Conservation (phyloP, 1,140 invertebrate species). For the Marisa cornuarietis region DNA sequence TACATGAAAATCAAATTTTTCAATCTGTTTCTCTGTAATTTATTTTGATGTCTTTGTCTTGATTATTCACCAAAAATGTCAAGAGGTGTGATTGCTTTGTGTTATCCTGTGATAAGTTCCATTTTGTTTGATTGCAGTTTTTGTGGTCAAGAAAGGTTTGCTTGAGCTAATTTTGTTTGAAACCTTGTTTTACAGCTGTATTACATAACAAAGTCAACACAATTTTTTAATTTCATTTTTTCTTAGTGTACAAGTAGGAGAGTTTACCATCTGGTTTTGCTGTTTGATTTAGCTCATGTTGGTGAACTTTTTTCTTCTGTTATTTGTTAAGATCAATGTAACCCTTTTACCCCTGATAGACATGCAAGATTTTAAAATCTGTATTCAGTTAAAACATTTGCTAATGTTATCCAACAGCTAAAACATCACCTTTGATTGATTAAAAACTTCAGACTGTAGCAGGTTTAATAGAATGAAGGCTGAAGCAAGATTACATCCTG, state of each 20-base stretch:
- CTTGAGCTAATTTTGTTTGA: background rate
- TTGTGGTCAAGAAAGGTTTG: background rate
- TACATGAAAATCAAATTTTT: background rate
- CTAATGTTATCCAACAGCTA: too few relatives aligned
- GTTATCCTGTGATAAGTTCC: background rate
- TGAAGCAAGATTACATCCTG: too few relatives aligned
- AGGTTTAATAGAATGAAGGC: too few relatives aligned
- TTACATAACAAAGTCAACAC: background rate
- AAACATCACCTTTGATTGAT: too few relatives aligned
- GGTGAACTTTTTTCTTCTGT: too few relatives aligned
- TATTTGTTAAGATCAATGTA: too few relatives aligned
- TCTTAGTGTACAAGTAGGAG: background rate
- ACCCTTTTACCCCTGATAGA: too few relatives aligned
- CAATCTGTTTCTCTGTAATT: background rate
- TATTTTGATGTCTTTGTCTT: background rate
- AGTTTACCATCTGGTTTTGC: background rate
- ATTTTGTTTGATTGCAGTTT: background rate
- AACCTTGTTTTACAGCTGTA: background rate
- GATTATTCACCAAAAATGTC: too few relatives aligned
- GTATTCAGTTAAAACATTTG: too few relatives aligned
- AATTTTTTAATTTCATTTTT: too few relatives aligned
- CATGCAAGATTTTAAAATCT: too few relatives aligned
- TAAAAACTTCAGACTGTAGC: too few relatives aligned
- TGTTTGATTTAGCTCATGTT: background rate
- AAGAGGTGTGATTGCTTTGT: background rate